These are phyloP conservation scores for Artemisiospiza belli DNA, from an alignment of 2,113 vertebrate genomes.

Conservation along the genomic window DNA sequence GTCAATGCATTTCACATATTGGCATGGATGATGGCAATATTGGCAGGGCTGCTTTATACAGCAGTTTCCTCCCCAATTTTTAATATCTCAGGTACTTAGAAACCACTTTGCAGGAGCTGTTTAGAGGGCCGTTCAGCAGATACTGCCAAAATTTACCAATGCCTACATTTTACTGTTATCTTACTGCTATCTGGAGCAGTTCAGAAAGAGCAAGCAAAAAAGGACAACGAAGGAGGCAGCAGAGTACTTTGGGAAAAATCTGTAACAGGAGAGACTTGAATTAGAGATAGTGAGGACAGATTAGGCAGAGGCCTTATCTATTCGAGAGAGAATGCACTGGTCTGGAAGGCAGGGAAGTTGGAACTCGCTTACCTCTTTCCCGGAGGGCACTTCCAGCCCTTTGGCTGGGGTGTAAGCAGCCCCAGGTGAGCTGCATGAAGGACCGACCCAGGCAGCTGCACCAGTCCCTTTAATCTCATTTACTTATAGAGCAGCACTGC, in stretches of 20 bases:
- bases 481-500: background rate
- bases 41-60: background rate
- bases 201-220: background rate
- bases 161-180: background rate
- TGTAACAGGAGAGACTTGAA: background rate
- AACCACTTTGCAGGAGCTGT: constrained; percentile 1
- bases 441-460: accelerated
- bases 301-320: background rate
- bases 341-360: background rate
- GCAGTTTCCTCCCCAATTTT: background rate
- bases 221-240: background rate
- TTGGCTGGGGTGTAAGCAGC: background rate
- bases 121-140: background rate
- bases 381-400: background rate
- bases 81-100: background rate
- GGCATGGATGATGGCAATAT: background rate
- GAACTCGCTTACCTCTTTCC: background rate
- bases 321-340: background rate
- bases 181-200: background rate
- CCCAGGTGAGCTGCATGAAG: accelerated
- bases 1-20: background rate
- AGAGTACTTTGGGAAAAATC: background rate
- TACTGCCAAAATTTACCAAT: background rate
- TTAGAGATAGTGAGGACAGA: background rate
- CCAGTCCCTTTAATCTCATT: background rate